Evolutionary conservation across 2,113 vertebrate genomes (phyloP).

Genomic region (Melospiza georgiana): DNA sequence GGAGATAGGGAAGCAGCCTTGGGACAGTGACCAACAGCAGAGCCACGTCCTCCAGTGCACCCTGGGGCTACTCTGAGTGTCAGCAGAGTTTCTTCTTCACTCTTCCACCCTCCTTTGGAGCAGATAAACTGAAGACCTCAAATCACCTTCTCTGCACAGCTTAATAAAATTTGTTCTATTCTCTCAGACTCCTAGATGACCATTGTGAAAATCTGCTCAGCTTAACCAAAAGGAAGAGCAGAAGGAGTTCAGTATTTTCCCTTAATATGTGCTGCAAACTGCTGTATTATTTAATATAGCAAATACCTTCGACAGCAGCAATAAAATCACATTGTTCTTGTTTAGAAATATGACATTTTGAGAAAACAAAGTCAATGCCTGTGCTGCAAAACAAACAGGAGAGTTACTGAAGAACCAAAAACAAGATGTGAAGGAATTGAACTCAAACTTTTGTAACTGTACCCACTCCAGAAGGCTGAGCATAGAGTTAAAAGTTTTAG

Average conservation of each 20-base stretch:
- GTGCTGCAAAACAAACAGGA: neutral
- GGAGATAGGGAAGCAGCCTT: neutral
- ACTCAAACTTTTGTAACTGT: neutral
- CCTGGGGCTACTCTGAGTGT: fast-evolving
- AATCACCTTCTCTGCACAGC: neutral
- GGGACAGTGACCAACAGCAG: neutral
- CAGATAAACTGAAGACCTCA: neutral
- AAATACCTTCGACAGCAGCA: neutral
- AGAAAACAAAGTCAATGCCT: neutral
- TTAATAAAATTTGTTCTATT: neutral
- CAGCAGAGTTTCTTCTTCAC: neutral
- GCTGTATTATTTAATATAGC: neutral
- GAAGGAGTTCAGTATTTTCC: neutral
- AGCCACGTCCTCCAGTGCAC: neutral
- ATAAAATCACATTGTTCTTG: neutral
- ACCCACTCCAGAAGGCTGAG: neutral
- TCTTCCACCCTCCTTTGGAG: neutral
- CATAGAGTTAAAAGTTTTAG: neutral
- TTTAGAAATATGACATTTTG: neutral
- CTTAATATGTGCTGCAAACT: neutral
- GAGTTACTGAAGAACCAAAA: neutral
- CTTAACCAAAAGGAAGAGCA: neutral
- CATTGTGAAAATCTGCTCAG: neutral
- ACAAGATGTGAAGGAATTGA: neutral
- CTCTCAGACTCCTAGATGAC: neutral